Evolutionary conservation across 2,113 vertebrate species (phyloP), one percentile per base, ranked within the genome.

Genomic region (Embiotoca jacksoni): DNA sequence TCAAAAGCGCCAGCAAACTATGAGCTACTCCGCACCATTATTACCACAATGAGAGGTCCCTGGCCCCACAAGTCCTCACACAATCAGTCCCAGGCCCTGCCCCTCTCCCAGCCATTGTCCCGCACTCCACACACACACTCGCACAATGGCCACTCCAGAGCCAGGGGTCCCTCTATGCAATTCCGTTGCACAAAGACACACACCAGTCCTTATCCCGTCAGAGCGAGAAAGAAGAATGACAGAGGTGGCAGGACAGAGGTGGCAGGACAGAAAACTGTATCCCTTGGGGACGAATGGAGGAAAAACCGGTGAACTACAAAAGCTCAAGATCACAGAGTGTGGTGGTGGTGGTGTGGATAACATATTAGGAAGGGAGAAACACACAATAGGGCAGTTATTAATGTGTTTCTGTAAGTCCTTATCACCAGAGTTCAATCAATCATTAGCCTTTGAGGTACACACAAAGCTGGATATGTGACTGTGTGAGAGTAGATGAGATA

Each of bases 81-180:
- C 90, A 93, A 91, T 92, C 87, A 82, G 83, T 81, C 80, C 78
- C 79, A 75, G 82, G 81, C 84, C 86, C 82, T 89, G 82, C 88
- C 87, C 91, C 91, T 91, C 87, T 92, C 90, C 90, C 89, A 87
- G 23, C 90, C 81, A 92, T 93, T 93, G 92, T 92, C 89, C 89
- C 80, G 69, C 72, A 82, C 87, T 81, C 84, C 72, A 80, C 85
- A 73, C 82, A 86, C 83, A 84, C 78, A 83, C 63, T 78, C 78
- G 75, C 73, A 91, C 87, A 92, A 92, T 89, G 81, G 89, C 80
- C 82, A 87, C 90, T 89, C 90, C 54, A 80, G 85, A 88, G 88
- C 89, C 75, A 85, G 87, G 89, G 88, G 90, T 93, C 87, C 89
- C 74, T 85, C 90, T 81, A 81, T 77, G 86, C 87, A 90, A 90